These are phyloP conservation scores for Drosophila orosa DNA, from an alignment of 1,140 invertebrate genomes.

Conservation along the genomic window DNA sequence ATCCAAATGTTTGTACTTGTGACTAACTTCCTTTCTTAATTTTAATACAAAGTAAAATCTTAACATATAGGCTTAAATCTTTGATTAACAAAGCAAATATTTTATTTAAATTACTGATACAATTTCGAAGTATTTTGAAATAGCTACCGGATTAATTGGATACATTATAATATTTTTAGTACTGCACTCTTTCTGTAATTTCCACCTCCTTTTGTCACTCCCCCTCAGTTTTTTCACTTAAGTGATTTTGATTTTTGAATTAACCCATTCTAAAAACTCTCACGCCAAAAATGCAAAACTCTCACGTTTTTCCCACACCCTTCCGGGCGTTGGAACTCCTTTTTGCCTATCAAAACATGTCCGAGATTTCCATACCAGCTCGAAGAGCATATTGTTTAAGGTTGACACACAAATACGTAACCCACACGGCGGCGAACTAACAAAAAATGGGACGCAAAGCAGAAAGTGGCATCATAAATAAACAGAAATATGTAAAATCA, in stretches of 20 bases:
- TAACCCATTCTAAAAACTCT: constrained; percentile 46
- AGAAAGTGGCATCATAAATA: constrained; percentile 53
- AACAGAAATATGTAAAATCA: constrained; percentile 80
- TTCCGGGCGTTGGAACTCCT: constrained; percentile 24
- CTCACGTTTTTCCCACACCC: constrained; percentile 46
- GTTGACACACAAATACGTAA: constrained; percentile 39
- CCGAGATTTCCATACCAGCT: constrained; percentile 68
- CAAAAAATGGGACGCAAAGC: constrained; percentile 37
- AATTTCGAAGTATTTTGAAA: neutral
- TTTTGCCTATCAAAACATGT: constrained; percentile 74
- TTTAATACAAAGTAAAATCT: no score
- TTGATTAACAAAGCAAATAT: neutral
- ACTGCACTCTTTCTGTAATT: no score
- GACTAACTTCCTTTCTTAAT: no score
- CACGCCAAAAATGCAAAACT: constrained; percentile 49
- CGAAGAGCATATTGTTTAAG: constrained; percentile 64
- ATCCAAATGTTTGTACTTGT: no score
- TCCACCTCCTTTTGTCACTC: neutral
- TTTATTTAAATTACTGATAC: neutral
- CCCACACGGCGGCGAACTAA: constrained; percentile 19
- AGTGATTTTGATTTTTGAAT: constrained; percentile 19
- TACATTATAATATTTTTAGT: neutral
- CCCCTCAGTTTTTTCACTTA: neutral
- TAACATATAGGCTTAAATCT: neutral
- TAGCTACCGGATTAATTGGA: fast-evolving